Conservation (phyloP, 2,888 invertebrate genomes). For the Tryphoninae sp. region DNA sequence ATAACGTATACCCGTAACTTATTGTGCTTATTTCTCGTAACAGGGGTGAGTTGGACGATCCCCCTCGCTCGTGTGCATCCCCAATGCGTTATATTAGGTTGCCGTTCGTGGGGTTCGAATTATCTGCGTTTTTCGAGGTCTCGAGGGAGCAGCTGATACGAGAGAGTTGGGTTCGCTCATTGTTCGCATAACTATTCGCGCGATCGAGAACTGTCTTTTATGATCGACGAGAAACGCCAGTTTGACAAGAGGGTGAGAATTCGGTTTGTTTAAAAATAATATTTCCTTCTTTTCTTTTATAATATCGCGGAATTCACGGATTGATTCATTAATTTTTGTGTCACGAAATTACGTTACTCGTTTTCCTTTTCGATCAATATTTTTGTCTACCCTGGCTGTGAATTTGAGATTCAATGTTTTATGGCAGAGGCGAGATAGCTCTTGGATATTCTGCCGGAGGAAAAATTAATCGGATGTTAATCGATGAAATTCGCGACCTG, state of each 20-base stretch:
- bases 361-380: no score
- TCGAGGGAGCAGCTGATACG: slow-evolving; percentile 78
- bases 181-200: slow-evolving; percentile 77
- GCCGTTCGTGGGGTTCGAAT: slow-evolving; percentile 45
- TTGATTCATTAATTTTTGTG: no score
- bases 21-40: slow-evolving; percentile 78
- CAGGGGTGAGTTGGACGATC: slow-evolving; percentile 76
- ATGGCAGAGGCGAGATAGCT: neutral
- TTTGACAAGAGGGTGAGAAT: neutral
- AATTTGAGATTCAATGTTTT: neutral
- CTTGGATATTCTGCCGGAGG: neutral
- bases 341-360: no score
- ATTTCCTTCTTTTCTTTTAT: neutral
- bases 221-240: slow-evolving; percentile 28
- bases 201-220: slow-evolving; percentile 72
- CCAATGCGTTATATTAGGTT: slow-evolving; percentile 35
- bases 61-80: slow-evolving; percentile 72
- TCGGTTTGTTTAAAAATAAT: neutral
- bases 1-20: slow-evolving; percentile 73
- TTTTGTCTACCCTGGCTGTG: no score
- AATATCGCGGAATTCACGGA: no score
- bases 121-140: slow-evolving; percentile 45
- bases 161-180: slow-evolving; percentile 65
- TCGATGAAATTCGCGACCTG: slow-evolving; percentile 20
- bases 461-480: neutral